Evolutionary conservation across 2,888 invertebrate species (phyloP).

Genomic region (Neoaliturus tenellus): DNA sequence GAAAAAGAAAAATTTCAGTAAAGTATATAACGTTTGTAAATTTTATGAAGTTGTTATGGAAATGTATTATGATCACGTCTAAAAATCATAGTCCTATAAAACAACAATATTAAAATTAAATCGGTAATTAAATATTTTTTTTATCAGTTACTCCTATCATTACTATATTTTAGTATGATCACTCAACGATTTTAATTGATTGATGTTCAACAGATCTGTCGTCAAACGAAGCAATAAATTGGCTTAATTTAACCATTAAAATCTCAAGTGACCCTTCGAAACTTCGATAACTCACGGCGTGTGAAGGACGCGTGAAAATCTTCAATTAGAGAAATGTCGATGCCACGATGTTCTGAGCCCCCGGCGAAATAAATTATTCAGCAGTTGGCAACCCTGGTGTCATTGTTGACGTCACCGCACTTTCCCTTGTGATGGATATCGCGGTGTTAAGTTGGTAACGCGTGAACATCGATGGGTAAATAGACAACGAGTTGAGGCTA

Average conservation of each 20-base stretch:
- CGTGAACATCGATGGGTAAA: background rate
- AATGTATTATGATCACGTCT: no score
- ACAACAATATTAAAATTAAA: no score
- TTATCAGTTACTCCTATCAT: no score
- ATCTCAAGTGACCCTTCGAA: background rate
- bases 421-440: constrained; percentile 28
- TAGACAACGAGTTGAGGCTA: background rate
- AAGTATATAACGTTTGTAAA: no score
- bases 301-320: background rate
- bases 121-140: no score
- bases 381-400: constrained; percentile 16
- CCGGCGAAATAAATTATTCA: constrained; percentile 17
- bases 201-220: no score
- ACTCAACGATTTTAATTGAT: no score
- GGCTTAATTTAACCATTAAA: background rate
- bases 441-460: background rate
- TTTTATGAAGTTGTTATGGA: no score
- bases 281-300: background rate
- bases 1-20: no score
- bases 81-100: no score
- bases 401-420: constrained; percentile 24
- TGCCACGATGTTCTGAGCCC: background rate
- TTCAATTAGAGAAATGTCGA: constrained; percentile 35
- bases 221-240: background rate
- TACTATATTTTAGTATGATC: no score